A percentile compares a stretch with the other conserved stretches of the same genome.
phyloP scores from a whole-genome alignment of 2,888 invertebrate genomes.

The Tigriopus californicus region DNA sequence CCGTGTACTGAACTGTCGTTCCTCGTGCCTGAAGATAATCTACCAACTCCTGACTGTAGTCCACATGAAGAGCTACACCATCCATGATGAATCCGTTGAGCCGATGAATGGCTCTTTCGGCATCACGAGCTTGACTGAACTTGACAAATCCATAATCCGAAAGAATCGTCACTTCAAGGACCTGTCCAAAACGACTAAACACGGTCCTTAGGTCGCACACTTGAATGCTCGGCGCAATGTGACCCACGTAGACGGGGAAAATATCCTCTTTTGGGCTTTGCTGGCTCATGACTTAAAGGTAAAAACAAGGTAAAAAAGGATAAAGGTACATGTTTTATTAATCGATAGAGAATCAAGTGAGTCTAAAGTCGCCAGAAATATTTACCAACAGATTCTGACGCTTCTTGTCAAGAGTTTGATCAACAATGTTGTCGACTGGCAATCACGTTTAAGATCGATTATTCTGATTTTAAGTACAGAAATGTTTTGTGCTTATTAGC shows the following conservation, averaged over 20 bases:
- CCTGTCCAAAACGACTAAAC: background rate
- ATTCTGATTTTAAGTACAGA: too few species aligned
- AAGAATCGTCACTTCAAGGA: conserved; percentile 9
- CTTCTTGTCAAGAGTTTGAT: too few species aligned
- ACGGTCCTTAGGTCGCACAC: background rate
- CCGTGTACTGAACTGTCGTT: too few species aligned
- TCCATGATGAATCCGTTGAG: background rate
- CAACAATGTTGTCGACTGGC: too few species aligned
- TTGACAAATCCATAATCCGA: conserved; percentile 2
- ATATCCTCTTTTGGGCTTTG: background rate
- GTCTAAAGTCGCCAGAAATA: too few species aligned
- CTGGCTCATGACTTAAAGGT: too few species aligned
- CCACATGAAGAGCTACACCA: background rate
- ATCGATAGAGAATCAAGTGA: too few species aligned
- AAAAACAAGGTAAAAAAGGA: too few species aligned
- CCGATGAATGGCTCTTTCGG: background rate
- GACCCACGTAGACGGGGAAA: background rate
- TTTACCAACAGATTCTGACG: too few species aligned
- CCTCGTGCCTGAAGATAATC: background rate
- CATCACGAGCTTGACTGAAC: background rate
- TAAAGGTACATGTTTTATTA: too few species aligned
- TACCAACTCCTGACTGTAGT: background rate
- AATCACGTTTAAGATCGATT: too few species aligned
- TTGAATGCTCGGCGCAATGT: background rate
- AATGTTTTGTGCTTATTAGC: too few species aligned